Conservation (phyloP, 2,888 invertebrate species). For the Epirrita christyi region DNA sequence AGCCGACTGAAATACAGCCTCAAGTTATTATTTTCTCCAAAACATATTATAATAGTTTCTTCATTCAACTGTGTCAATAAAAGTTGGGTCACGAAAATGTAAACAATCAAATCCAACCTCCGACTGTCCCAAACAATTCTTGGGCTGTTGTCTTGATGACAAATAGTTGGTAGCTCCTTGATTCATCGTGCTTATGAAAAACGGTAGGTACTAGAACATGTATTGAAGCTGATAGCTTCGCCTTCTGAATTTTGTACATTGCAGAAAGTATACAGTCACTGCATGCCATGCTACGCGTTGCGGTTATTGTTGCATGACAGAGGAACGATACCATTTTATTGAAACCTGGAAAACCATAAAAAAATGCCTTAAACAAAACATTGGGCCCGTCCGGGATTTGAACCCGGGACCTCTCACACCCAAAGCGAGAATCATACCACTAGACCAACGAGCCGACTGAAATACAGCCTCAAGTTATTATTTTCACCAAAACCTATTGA, state of each 20-base stretch:
- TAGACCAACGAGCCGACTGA: slow-evolving; percentile 76
- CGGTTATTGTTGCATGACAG: no score
- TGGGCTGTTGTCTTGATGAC: neutral
- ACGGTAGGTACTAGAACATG: no score
- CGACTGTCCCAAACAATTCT: neutral
- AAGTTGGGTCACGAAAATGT: neutral
- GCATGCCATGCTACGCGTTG: no score
- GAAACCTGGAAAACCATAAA: neutral
- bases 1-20: slow-evolving; percentile 41
- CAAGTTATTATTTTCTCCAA: neutral
- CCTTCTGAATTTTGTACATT: no score
- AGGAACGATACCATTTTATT: no score
- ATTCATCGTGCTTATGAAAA: no score
- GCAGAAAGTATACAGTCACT: no score
- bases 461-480: slow-evolving; percentile 1
- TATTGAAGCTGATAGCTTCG: no score
- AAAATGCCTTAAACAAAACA: neutral
- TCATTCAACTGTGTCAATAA: neutral
- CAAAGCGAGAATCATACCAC: slow-evolving; percentile 82
- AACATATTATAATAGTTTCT: no score
- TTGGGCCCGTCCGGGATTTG: slow-evolving; percentile 81
- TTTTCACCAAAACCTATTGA: neutral
- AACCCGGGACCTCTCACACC: slow-evolving; percentile 83
- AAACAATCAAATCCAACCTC: neutral
- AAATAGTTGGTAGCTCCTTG: neutral